Conservation (phyloP, 2,888 invertebrate genomes). For the Drosophila setosimentum region DNA sequence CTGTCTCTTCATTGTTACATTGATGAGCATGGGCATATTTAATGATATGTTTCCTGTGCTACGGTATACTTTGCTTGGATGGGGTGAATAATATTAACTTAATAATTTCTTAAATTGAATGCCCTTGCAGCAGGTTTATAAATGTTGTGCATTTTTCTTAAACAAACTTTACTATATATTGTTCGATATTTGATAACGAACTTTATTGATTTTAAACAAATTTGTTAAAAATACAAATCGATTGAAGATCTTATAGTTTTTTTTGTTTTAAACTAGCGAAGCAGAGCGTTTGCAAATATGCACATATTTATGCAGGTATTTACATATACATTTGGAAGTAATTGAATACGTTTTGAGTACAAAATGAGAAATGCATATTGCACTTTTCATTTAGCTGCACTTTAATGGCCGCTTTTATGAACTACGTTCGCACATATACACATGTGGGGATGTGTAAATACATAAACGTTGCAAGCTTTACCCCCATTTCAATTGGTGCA, state of each 20-base stretch:
- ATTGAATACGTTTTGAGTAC: constrained; percentile 7
- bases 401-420: constrained; percentile 69
- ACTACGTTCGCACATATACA: constrained; percentile 15
- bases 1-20: not conserved
- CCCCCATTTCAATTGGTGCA: constrained; percentile 43
- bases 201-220: not conserved
- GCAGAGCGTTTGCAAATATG: not conserved
- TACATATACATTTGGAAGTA: constrained; percentile 9
- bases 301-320: not conserved
- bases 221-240: not conserved
- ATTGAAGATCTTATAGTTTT: not conserved
- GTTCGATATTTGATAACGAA: not conserved
- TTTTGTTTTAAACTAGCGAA: not conserved
- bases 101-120: not conserved
- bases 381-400: constrained; percentile 54
- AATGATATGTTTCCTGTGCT: not conserved
- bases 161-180: not conserved
- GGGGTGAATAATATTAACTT: not conserved
- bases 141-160: not conserved
- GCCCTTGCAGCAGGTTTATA: not conserved
- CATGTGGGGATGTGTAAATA: constrained; percentile 1
- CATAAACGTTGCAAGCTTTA: constrained; percentile 35
- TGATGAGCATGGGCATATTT: not conserved
- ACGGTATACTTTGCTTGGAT: not conserved
- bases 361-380: constrained; percentile 25